phyloP scores from a whole-genome alignment of 2,797 vertebrate species.

The Borostomias antarcticus region DNA sequence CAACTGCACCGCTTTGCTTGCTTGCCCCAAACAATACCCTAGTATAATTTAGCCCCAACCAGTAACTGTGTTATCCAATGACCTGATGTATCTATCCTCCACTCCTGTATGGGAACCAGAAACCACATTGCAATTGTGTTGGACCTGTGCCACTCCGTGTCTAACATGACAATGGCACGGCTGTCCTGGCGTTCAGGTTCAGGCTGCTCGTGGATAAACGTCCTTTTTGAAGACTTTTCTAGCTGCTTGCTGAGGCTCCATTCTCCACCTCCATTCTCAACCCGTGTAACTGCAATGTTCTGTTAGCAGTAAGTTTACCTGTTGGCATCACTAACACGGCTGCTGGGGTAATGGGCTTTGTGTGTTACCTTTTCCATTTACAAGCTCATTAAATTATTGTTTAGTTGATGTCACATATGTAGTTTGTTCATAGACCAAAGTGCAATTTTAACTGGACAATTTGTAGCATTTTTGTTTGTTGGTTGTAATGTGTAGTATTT shows the following conservation, averaged over 20 bases:
- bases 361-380: background rate
- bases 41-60: background rate
- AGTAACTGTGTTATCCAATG: too few relatives aligned
- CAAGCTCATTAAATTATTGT: conserved; percentile 5
- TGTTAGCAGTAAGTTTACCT: background rate
- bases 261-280: background rate
- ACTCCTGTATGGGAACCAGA: background rate
- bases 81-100: too few relatives aligned
- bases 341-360: background rate
- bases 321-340: background rate
- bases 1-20: background rate
- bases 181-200: too few relatives aligned
- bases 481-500: background rate
- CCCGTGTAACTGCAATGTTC: too few relatives aligned
- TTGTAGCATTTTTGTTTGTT: conserved; percentile 37
- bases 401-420: conserved; percentile 29
- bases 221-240: too few relatives aligned
- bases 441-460: conserved; percentile 53
- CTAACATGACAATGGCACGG: background rate
- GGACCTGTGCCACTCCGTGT: background rate
- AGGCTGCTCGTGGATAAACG: too few relatives aligned
- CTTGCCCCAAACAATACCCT: background rate
- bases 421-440: conserved; percentile 39
- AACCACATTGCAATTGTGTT: background rate
- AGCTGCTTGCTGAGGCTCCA: background rate